These are phyloP conservation scores for Sarcophaga carnaria DNA, from an alignment of 2,888 invertebrate genomes.

Conservation along the genomic window DNA sequence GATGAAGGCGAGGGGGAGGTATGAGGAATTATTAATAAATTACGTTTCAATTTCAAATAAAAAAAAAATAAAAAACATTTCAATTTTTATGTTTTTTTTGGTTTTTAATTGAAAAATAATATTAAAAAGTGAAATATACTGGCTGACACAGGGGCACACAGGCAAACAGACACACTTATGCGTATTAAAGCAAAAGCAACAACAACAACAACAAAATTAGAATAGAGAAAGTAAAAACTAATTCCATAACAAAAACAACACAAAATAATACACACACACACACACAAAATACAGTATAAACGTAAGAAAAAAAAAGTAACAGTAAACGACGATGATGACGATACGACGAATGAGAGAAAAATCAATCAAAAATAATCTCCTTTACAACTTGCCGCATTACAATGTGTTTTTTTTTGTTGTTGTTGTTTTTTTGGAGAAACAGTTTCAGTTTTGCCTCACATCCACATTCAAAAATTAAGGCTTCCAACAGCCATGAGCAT, in stretches of 20 bases:
- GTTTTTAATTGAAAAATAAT: conserved; percentile 56
- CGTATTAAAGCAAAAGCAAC: conserved; percentile 37
- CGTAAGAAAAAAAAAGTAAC: too few species aligned
- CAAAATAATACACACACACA: conserved; percentile 62
- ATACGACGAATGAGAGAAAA: conserved; percentile 54
- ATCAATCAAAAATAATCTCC: conserved; percentile 76
- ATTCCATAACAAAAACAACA: conserved; percentile 61
- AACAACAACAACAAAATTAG: conserved; percentile 5
- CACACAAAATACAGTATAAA: conserved; percentile 56
- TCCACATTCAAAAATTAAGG: neutral
- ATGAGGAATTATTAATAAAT: conserved; percentile 11
- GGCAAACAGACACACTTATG: conserved; percentile 8
- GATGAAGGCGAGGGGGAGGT: neutral
- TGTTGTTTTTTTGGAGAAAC: conserved; percentile 46
- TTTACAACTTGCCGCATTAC: conserved; percentile 71
- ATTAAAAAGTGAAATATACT: conserved; percentile 21
- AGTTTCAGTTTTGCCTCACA: conserved; percentile 63
- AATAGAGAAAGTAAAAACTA: conserved; percentile 45
- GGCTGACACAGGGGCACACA: neutral
- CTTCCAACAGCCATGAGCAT: neutral
- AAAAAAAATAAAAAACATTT: too few species aligned
- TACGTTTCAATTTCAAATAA: conserved; percentile 12
- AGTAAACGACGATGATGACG: too few species aligned
- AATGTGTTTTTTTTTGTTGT: too few species aligned
- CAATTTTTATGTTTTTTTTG: neutral